Conservation (phyloP, 92 coral and sea anemone species). For the Meandrina meandrites region DNA sequence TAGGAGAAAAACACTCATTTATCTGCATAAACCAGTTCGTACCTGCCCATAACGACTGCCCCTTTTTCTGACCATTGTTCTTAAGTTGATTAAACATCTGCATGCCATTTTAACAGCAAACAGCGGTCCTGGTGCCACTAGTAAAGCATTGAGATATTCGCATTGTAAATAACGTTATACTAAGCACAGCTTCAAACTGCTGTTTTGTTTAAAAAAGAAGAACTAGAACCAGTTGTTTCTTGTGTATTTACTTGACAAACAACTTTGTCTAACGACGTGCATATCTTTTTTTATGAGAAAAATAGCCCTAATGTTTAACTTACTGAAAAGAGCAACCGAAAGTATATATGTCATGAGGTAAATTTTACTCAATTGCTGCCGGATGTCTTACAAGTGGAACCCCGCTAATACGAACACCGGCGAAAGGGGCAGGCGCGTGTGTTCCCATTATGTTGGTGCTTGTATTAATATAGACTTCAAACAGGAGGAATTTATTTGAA, state of each 20-base stretch:
- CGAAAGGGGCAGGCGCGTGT: neutral
- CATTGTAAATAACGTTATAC: slow-evolving; percentile 15
- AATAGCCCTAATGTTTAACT: neutral
- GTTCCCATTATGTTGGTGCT: neutral
- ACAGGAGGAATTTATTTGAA: neutral
- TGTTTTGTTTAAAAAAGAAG: neutral
- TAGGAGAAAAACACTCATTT: slow-evolving; percentile 18
- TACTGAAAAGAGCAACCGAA: neutral
- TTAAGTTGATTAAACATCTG: slow-evolving; percentile 21
- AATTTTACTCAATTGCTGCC: neutral
- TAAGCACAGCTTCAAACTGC: neutral
- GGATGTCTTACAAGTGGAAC: neutral
- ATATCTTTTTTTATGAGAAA: neutral
- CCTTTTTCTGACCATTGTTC: slow-evolving; percentile 22
- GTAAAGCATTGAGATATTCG: slow-evolving; percentile 12
- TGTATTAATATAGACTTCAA: neutral
- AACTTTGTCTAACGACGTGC: neutral
- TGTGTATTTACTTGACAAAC: neutral
- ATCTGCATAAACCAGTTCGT: slow-evolving; percentile 14
- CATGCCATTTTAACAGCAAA: slow-evolving; percentile 28
- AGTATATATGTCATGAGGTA: neutral
- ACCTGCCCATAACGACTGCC: slow-evolving; percentile 23
- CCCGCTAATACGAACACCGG: neutral
- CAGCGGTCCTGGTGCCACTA: neutral
- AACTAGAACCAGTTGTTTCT: neutral